Evolutionary conservation across 2,888 invertebrate species (phyloP), one percentile per base, ranked within the genome.

Genomic region (Caenorhabditis sp.): DNA sequence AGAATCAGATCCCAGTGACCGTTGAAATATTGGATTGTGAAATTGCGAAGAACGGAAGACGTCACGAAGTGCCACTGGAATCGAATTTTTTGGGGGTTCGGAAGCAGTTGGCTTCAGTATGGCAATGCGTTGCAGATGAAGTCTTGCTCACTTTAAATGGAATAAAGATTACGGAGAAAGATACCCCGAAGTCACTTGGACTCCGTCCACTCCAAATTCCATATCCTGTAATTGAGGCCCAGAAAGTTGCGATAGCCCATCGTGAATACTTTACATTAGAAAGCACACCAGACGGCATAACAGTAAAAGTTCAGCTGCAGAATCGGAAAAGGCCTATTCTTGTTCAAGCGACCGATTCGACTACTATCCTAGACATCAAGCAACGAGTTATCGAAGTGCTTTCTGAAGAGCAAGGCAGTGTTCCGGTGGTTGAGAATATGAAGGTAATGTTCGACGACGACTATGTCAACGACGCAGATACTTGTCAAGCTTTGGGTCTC

Each of bases 401-500:
- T 2, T 53, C 40, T 32, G 53, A 22, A 24, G 32, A 47, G 2
- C 65, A 58, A 0, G 8, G 18, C 0, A 24, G 9, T 1, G 32
- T 74, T 28, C 58, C 53, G 28, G 1, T 9, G 0, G 13, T 32
- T 5, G 53, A 51, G 9, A 22, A 32, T 18, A 61, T 79, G 60
- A 76, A 61, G 20, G 24, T 78, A 22, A 72, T 82, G 64, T 82
- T 78, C 22, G 82, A 82, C 28, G 69, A 82, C 47, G 78, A 82
- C 9, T 65, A 69, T 26, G 22, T 74, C 8, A 55, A 20, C 0
- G 58, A 78, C 9, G 56, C 26, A 1, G 15, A 32, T 9, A 82
- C 82, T 2, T 58, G 51, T 18, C 26, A 74, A 22, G 47, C 58
- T 1, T 8, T 79, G 3, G 78, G 53, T 0, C 24, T 82, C 4